Base-by-base conservation (phyloP, 2,113 vertebrate species). In the Syngnathus scovelli region DNA sequence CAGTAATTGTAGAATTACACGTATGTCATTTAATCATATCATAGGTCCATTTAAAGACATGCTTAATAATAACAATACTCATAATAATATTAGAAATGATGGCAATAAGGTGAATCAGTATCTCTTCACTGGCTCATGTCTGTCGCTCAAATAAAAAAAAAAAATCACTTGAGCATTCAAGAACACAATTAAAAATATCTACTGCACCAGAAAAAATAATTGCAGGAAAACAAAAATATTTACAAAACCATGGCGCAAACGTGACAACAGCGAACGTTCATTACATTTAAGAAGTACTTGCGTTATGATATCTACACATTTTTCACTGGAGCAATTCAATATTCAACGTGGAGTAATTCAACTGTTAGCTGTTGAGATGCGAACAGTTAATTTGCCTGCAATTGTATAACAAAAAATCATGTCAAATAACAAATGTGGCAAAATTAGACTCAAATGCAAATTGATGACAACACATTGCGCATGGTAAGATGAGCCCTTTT, bases 11-110 rank as follows among this genome's bases (percentile, higher is more conserved):
- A 78, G 77, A 86, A 84, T 83, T 77, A 89, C 88, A 87, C 27
- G 39, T 27, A 80, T 79, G 82, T 62, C 5, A n/a, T 62, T 90
- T 91, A 89, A 90, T 91, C 78, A 86, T 89, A 87, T 76, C 71
- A 82, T 79, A 90, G 82, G 78, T 87, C 86, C 87, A 87, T 90
- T 89, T 84, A 90, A 89, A 89, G 76, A 76, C 91, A 91, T 91
- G 88, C 89, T 88, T 78, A 85, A 82, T 80, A 83, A 89, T 86
- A 82, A 87, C 80, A 66, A 78, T 80, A 39, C 80, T 77, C 84
- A 86, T 68, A 75, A 75, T 69, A 21, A 69, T 16, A 66, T 76
- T 56, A 37, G 66, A 11, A 83, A 56, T 61, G 41, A 12, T 76
- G 59, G 65, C 43, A 52, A 2, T 27, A 46, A 78, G 74, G 74